Base-by-base conservation (phyloP, 1,140 invertebrate genomes). In the Nasonia vitripennis region DNA sequence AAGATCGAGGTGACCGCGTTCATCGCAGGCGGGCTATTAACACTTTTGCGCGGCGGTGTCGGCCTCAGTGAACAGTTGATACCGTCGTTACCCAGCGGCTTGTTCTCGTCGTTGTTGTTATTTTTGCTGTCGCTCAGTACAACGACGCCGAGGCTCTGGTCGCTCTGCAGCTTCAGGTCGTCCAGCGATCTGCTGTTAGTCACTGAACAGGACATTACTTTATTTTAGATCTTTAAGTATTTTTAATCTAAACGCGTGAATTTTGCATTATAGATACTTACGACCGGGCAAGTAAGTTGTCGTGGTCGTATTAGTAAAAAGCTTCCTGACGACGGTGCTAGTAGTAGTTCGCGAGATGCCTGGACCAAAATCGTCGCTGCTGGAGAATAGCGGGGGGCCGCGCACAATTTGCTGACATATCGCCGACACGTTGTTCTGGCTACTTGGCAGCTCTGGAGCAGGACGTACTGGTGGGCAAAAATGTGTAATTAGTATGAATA, bases 381-480 rank as follows among this genome's bases (percentile, higher is more conserved):
- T 95, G 3, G 96, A 96, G 9, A 98, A 94, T 84, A 97, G 94
- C 41, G 96, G 96, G n/a, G 98, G 93, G 23, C 97, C 97, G 91
- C 96, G 96, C 51, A 97, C 96, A 48, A 98, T 93, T 90, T 98
- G 97, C 92, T 98, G 97, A 93, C 97, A 98, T 94, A 98, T 95
- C 85, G 97, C 96, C 87, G 17, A 96, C 31, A 98, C 97, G n/a
- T 96, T 96, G 91, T 98, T 96, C 17, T 94, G 95, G n/a, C 91
- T 92, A 84, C 92, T 94, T 86, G 96, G 96, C 71, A 97, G 96
- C 94, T 98, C 97, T 31, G 96, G 96, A 91, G 97, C 97, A 37
- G 96, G 96, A 89, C 96, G 96, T 86, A 96, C 96, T 95, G 94
- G 20, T 87, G 89, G 62, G 87, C 88, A 41, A 74, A 79, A 37